phyloP scores from a whole-genome alignment of 2,113 vertebrate genomes.

The Phylloscopus trochilus region DNA sequence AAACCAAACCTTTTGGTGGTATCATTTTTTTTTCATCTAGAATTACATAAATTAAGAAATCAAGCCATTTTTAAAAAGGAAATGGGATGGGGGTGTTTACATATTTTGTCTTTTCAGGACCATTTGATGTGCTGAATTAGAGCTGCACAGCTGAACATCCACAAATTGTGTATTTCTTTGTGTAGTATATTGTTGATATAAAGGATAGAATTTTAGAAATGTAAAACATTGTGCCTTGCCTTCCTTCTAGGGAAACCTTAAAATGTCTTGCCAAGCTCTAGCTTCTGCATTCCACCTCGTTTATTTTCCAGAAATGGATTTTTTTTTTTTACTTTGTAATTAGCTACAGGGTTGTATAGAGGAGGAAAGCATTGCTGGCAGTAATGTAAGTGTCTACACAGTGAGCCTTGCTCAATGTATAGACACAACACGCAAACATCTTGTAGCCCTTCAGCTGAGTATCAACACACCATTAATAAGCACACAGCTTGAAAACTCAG shows the following conservation, averaged over 20 bases:
- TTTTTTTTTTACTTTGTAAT: neutral
- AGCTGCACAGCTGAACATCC: neutral
- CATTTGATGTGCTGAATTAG: neutral
- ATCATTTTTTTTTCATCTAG: neutral
- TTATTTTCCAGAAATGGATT: neutral
- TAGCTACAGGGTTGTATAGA: neutral
- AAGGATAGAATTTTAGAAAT: neutral
- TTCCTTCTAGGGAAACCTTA: neutral
- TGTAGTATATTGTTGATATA: neutral
- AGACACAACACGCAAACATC: neutral
- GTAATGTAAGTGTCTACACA: neutral
- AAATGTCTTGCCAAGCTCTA: slow-evolving; percentile 14
- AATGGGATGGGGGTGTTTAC: neutral
- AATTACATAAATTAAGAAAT: neutral
- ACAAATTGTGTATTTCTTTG: neutral
- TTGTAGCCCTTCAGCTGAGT: neutral
- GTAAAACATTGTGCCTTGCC: neutral
- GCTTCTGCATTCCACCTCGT: neutral
- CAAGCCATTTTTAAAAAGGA: neutral
- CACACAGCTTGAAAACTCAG: neutral
- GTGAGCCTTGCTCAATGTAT: neutral
- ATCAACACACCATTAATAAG: neutral
- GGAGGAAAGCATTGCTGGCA: slow-evolving; percentile 1
- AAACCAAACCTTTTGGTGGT: neutral
- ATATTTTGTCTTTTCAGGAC: neutral